These are phyloP conservation scores for Rhingia campestris DNA, from an alignment of 2,888 invertebrate genomes.

Conservation along the genomic window DNA sequence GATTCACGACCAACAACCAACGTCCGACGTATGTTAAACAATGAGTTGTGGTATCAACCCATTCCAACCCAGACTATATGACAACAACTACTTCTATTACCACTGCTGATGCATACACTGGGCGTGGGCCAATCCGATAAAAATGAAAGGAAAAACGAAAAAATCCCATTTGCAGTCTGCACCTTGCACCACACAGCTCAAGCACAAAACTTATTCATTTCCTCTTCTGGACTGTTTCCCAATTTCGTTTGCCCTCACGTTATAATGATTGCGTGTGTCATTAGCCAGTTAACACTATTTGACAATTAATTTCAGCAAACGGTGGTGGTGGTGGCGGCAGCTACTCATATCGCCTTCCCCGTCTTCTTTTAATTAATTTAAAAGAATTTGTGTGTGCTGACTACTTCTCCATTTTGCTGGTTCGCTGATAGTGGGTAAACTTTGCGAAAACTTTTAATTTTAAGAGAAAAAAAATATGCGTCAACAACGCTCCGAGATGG, in stretches of 20 bases:
- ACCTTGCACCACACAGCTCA: conserved; percentile 37
- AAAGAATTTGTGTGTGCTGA: conserved; percentile 32
- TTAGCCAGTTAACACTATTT: conserved; percentile 68
- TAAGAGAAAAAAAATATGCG: conserved; percentile 12
- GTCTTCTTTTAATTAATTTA: conserved; percentile 61
- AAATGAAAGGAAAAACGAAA: conserved; percentile 51
- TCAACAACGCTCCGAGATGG: conserved; percentile 22
- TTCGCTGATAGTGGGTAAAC: conserved; percentile 10
- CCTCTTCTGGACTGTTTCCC: conserved; percentile 56
- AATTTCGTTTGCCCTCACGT: conserved; percentile 20
- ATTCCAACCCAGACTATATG: conserved; percentile 38
- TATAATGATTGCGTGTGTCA: conserved; percentile 49
- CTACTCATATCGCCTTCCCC: conserved; percentile 1
- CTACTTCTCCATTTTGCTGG: conserved; percentile 21
- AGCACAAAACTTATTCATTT: conserved; percentile 36
- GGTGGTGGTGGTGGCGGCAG: not conserved
- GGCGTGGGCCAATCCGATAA: conserved; percentile 74
- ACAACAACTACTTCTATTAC: conserved; percentile 56
- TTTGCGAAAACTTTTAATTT: conserved; percentile 7
- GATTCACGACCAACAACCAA: not conserved
- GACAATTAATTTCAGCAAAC: conserved; percentile 63
- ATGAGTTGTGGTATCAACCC: conserved; percentile 47
- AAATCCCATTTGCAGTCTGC: conserved; percentile 42
- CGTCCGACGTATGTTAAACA: conserved; percentile 19
- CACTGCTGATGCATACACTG: conserved; percentile 35